Evolutionary conservation across 2,888 invertebrate genomes (phyloP).

Genomic region (Temnothorax ravouxi): DNA sequence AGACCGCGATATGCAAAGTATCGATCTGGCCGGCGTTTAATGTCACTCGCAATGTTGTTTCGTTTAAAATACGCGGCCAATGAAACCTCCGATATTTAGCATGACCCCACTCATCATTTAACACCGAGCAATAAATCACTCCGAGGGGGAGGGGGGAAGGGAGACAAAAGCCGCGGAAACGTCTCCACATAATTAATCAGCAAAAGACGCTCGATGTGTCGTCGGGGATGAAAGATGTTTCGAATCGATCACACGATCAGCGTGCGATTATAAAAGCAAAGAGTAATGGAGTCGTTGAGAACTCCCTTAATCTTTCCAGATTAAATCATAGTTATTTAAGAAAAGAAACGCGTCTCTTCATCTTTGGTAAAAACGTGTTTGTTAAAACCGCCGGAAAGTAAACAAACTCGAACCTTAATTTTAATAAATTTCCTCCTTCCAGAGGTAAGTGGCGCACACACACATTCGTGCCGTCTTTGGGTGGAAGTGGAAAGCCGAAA

Average conservation of each 20-base stretch:
- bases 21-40: conserved; percentile 72
- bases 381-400: neutral
- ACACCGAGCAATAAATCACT: conserved; percentile 42
- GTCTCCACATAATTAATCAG: conserved; percentile 48
- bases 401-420: conserved; percentile 25
- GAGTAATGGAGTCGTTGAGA: conserved; percentile 1
- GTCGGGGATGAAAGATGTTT: conserved; percentile 36
- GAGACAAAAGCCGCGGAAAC: conserved; percentile 36
- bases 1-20: conserved; percentile 68
- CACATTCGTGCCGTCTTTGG: conserved; percentile 2
- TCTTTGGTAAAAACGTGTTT: neutral
- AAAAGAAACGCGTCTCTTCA: neutral
- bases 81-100: conserved; percentile 67
- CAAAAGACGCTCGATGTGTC: conserved; percentile 41
- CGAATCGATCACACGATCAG: conserved; percentile 47
- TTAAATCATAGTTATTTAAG: conserved; percentile 7
- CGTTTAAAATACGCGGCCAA: conserved; percentile 62
- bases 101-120: conserved; percentile 37
- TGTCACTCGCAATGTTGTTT: conserved; percentile 73
- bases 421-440: conserved; percentile 37
- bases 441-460: conserved; percentile 24
- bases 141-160: too few relatives aligned
- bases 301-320: neutral
- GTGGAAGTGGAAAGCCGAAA: conserved; percentile 35
- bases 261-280: conserved; percentile 13